Conservation (phyloP, 2,888 invertebrate species). For the Tricholauxania praeusta region DNA sequence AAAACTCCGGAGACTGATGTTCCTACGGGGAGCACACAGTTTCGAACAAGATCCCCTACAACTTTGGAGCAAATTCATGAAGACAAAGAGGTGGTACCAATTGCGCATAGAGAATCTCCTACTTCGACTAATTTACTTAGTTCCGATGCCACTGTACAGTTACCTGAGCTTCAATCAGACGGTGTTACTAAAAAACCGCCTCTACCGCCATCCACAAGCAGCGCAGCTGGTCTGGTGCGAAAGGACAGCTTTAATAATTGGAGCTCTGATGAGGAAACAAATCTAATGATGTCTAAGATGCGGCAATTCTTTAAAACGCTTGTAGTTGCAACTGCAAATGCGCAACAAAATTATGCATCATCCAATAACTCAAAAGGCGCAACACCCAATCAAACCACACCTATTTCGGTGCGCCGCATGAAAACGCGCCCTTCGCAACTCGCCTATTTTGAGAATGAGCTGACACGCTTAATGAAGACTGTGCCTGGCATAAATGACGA, state of each 20-base stretch:
- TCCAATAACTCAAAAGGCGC: constrained; percentile 49
- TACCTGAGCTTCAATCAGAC: constrained; percentile 31
- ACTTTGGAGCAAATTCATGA: constrained; percentile 58
- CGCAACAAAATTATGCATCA: constrained; percentile 61
- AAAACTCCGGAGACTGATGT: constrained; percentile 70
- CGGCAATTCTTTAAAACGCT: constrained; percentile 92
- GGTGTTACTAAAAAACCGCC: constrained; percentile 37
- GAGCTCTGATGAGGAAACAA: constrained; percentile 94
- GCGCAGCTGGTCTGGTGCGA: constrained; percentile 71
- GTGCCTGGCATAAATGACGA: constrained; percentile 92
- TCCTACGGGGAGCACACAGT: constrained; percentile 34
- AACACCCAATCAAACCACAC: constrained; percentile 67
- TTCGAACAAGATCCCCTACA: constrained; percentile 54
- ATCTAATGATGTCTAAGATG: constrained; percentile 96
- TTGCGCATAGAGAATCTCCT: background rate
- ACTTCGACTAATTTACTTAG: constrained; percentile 22
- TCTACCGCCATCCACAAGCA: constrained; percentile 64
- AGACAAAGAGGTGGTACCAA: constrained; percentile 64
- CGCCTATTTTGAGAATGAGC: constrained; percentile 89
- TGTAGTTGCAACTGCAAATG: constrained; percentile 75
- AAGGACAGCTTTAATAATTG: constrained; percentile 94
- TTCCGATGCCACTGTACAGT: constrained; percentile 49
- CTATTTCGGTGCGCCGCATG: constrained; percentile 65
- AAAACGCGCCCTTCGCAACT: constrained; percentile 86
- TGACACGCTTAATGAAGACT: constrained; percentile 91